Base-by-base conservation (phyloP, 1,140 invertebrate genomes). In the Achroia grisella region DNA sequence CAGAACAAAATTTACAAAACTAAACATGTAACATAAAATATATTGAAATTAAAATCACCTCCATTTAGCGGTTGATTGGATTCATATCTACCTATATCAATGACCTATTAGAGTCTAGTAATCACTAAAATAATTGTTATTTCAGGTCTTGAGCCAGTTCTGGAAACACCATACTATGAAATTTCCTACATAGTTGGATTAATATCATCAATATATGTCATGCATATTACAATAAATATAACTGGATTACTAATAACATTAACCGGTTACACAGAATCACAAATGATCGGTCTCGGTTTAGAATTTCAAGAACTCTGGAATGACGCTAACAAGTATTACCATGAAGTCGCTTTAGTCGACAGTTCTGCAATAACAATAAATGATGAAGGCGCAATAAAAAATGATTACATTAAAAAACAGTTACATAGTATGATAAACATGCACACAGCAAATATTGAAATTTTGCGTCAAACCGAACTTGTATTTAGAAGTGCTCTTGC, bases 281-380 rank as follows among this genome's bases (percentile, higher is more conserved):
- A 66, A 39, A 60, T 71, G 50, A 27, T 57, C 3, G 41, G 66
- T 2, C 41, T 67, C 0, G 58, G 56, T 28, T 46, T 55, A 32
- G 71, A 75, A 50, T n/a, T 75, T 4, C 15, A 9, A 2, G 44
- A 55, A n/a, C 6, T 75, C 12, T 75, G 63, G 64, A 32, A 54
- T n/a, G 63, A 61, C 15, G 59, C 56, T 8, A 30, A 56, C 36
- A n/a, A 52, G 8, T 14, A 59, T 27, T 55, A 52, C 15, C 35
- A 37, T n/a, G n/a, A 37, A 10, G 10, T 9, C 10, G 15, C 15
- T 15, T 15, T 6, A 17, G 9, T n/a, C 17, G 34, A 11, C 33
- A 45, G 41, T 15, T 8, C 14, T 13, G 4, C 39, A 4, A 36
- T 10, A n/a, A 29, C 39, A 17, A 2, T 14, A 32, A 15, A 10